Evolutionary conservation across 2,888 invertebrate species (phyloP), one percentile per base, ranked within the genome.

Genomic region (Platerodrilus igneus): DNA sequence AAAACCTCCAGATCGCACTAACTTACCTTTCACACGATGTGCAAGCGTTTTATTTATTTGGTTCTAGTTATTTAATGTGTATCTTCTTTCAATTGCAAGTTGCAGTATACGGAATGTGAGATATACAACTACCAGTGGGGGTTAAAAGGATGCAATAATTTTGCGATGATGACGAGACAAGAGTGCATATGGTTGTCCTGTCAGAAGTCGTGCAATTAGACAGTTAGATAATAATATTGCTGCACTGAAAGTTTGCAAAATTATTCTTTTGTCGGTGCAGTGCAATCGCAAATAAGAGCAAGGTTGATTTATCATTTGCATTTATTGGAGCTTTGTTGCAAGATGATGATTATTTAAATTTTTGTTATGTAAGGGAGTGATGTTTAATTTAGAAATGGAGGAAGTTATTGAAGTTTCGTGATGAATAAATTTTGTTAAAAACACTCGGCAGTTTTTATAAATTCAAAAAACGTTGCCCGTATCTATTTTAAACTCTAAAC

Each of bases 41-140:
- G 57, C 52, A 55, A 61, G 61, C 59, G 55, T 55, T 55, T 60
- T 60, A 63, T 63, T 62, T 62, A 63, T 62, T 53, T 53, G 45
- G 45, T 55, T 51, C 56, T 50, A 53, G 51, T 57, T 53, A 40
- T 40, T 40, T 59, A 61, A 62, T 59, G 53, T 58, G 59, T 53
- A 60, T 61, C 60, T 59, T 62, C 60, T 61, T 59, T 57, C 55
- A 59, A 53, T 47, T 44, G 50, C 35, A 53, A 57, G 45, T 53
- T 57, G 59, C 59, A 57, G 55, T 59, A 58, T 57, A 58, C 52
- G 56, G 58, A 43, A 50, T 47, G 49, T 45, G 45, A 33, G 37
- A 35, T 41, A 50, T 41, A 32, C 41, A 35, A n/a, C n/a, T n/a
- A n/a, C n/a, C 30, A 26, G 27, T 36, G 28, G 32, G 21, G 21